Evolutionary conservation across 2,113 vertebrate species (phyloP), one percentile per base, ranked within the genome.

Genomic region (Callaeas wilsoni): DNA sequence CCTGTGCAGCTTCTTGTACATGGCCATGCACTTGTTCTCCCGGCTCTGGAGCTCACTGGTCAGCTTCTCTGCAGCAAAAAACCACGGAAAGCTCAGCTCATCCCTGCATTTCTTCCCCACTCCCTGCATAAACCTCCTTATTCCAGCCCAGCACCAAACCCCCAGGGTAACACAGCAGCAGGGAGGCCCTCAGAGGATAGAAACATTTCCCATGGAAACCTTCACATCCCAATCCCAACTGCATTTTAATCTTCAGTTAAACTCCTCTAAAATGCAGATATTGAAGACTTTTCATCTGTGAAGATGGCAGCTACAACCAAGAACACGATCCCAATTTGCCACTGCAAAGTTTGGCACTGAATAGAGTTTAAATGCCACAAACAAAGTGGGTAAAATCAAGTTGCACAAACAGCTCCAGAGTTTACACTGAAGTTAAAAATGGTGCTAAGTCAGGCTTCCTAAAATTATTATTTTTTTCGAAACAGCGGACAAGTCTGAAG

Each of bases 21-120:
- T 98, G 76, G 98, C 98, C 99, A 99, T 99, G 88, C 99, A 99
- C 89, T 99, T 99, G 95, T 98, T 99, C 95, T 99, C 99, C 30
- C 99, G 98, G 97, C 99, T 99, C 96, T 99, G 99, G 81, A 99
- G 98, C 96, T 99, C 99, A 33, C 99, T 99, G 44, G 99, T 99
- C 98, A 99, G 97, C 96, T 99, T 99, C 96, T 99, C 99, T 99
- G 97, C 96, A 97, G 89, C 49, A 79, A 84, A 95, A 92, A 96
- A 55, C 94, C 81, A 87, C 5, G 42, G 29, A 29, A 32, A 87
- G 14, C 85, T 94, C 70, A 90, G 73, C 91, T 27, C 89, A 63
- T 41, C 53, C 70, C n/a, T 62, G 47, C 57, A 15, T 46, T 65
- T 47, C 87, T 60, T 37, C 68, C 46, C 52, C 37, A 4, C 46